These are phyloP conservation scores for Siderastrea radians DNA, from an alignment of 92 coral and sea anemone genomes.

Conservation along the genomic window DNA sequence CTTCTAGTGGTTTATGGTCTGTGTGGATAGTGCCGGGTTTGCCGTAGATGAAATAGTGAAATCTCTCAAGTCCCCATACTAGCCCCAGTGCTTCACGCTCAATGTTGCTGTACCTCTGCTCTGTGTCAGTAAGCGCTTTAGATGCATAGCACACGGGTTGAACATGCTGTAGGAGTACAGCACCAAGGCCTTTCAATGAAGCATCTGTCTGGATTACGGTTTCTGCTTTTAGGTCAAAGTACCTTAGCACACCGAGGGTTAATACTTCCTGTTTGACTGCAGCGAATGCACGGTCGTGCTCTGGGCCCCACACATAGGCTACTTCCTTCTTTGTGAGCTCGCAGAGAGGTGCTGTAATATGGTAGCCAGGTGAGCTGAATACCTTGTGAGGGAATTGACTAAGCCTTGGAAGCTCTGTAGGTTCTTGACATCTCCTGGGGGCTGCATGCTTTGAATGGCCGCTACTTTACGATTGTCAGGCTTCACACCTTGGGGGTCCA, in stretches of 20 bases:
- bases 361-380: too few species aligned
- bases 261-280: slow-evolving; percentile 48
- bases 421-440: too few species aligned
- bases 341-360: too few species aligned
- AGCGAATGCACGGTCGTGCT: slow-evolving; percentile 37
- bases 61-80: slow-evolving; percentile 74
- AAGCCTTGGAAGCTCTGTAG: too few species aligned
- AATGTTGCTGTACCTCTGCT: too few species aligned
- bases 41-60: slow-evolving; percentile 69
- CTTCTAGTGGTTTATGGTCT: slow-evolving; percentile 66
- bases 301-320: slow-evolving; percentile 44
- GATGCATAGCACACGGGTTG: too few species aligned
- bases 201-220: slow-evolving; percentile 61
- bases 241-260: slow-evolving; percentile 54
- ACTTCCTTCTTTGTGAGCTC: slow-evolving; percentile 57
- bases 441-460: too few species aligned
- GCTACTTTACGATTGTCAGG: too few species aligned
- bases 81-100: slow-evolving; percentile 69
- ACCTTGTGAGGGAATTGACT: too few species aligned
- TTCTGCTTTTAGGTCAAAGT: slow-evolving; percentile 54
- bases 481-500: too few species aligned
- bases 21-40: slow-evolving; percentile 68
- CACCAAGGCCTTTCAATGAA: slow-evolving; percentile 15
- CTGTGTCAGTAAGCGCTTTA: too few species aligned
- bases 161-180: slow-evolving; percentile 45